Conservation (phyloP, 2,888 invertebrate species). For the Leptinotarsa haldemani region DNA sequence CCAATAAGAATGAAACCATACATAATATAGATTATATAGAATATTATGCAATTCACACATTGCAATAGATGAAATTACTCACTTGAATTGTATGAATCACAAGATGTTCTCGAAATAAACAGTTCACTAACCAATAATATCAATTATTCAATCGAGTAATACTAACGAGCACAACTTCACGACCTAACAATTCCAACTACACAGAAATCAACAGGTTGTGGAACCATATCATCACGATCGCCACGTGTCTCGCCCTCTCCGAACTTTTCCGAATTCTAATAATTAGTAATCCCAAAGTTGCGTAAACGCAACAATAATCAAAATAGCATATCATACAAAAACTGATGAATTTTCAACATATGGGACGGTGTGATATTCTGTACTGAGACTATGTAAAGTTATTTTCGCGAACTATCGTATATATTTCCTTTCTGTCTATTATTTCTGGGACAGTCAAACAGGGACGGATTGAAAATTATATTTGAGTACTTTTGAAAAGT, state of each 20-base stretch:
- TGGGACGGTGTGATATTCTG: background rate
- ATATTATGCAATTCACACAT: background rate
- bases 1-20: background rate
- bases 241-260: background rate
- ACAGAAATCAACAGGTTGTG: background rate
- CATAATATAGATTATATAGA: background rate
- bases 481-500: background rate
- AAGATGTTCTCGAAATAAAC: background rate
- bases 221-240: background rate
- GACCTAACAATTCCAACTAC: slow-evolving; percentile 2
- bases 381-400: slow-evolving; percentile 2
- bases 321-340: slow-evolving; percentile 3
- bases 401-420: background rate
- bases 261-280: slow-evolving; percentile 3
- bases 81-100: slow-evolving; percentile 6
- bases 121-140: too few species aligned
- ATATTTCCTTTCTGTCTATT: background rate
- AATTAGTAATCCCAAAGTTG: slow-evolving; percentile 14
- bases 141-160: too few species aligned
- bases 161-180: background rate
- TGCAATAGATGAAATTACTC: background rate
- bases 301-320: slow-evolving; percentile 12
- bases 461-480: background rate
- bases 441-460: background rate
- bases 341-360: background rate